Evolutionary conservation across 2,797 vertebrate genomes (phyloP).

Genomic region (Arnoldichthys spilopterus): DNA sequence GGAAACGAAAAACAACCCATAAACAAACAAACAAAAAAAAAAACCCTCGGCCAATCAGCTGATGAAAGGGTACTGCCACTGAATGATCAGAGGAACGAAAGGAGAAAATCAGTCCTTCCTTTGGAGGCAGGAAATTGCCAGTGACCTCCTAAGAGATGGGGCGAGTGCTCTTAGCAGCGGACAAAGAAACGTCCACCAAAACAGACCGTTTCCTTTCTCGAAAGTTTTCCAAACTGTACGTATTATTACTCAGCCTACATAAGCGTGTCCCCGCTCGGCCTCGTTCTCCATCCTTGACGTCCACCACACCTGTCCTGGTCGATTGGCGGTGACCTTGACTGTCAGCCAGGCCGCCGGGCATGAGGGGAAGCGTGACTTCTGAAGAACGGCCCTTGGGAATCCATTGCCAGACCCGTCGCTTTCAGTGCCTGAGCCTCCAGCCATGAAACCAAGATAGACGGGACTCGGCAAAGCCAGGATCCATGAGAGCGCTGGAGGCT

Average conservation of each 20-base stretch:
- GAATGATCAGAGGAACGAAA: conserved; percentile 21
- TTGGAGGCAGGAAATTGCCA: conserved; percentile 50
- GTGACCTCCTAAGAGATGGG: conserved; percentile 43
- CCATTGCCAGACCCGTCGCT: conserved; percentile 48
- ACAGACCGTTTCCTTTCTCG: background rate
- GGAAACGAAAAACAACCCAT: too few species aligned
- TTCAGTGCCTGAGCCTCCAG: conserved; percentile 13
- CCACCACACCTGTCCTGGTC: conserved; percentile 41
- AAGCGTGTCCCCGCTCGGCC: conserved; percentile 7
- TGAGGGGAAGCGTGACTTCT: conserved; percentile 61
- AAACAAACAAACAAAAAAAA: too few species aligned
- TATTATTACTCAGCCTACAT: background rate
- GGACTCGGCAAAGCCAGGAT: conserved; percentile 5
- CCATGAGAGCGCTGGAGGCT: conserved; percentile 24
- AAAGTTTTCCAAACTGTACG: background rate
- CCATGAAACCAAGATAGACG: conserved; percentile 35
- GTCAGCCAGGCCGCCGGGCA: conserved; percentile 54
- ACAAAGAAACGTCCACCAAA: background rate
- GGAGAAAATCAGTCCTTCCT: conserved; percentile 34
- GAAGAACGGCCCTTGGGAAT: conserved; percentile 65
- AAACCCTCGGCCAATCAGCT: conserved; percentile 16
- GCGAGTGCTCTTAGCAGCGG: conserved; percentile 10
- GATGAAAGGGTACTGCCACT: conserved; percentile 18
- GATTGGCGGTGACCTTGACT: conserved; percentile 56
- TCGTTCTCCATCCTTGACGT: background rate